These are phyloP conservation scores for Tapera naevia DNA, from an alignment of 2,797 vertebrate species.

Conservation along the genomic window DNA sequence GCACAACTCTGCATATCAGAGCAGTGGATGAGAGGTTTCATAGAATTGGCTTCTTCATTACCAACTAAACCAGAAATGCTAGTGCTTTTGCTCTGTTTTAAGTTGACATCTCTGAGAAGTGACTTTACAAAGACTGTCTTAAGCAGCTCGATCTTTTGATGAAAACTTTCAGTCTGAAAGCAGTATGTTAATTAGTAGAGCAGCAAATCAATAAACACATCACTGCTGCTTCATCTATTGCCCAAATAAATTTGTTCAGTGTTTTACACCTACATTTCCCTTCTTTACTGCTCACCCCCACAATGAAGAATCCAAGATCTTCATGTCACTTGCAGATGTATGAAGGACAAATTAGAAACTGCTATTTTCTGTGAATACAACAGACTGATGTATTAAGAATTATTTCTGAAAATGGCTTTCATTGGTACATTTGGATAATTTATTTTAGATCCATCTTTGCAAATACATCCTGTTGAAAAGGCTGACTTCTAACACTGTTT, in stretches of 20 bases:
- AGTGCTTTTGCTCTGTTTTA: background rate
- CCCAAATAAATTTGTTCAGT: conserved; percentile 16
- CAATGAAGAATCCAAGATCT: background rate
- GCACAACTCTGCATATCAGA: background rate
- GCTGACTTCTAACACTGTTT: conserved; percentile 10
- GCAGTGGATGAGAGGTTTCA: background rate
- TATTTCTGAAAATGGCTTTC: background rate
- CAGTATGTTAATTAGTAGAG: conserved; percentile 32
- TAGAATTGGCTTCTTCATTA: background rate
- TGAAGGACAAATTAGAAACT: conserved; percentile 6
- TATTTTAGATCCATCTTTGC: conserved; percentile 39
- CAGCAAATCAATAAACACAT: conserved; percentile 1
- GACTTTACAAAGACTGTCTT: background rate
- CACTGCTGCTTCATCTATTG: background rate
- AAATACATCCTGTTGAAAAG: conserved; percentile 29
- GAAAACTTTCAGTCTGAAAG: background rate
- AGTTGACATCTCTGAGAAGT: background rate
- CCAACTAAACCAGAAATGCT: background rate
- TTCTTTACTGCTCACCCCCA: background rate
- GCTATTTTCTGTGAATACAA: background rate
- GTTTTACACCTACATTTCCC: background rate
- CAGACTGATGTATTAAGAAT: background rate
- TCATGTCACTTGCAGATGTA: background rate
- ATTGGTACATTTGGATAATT: conserved; percentile 6
- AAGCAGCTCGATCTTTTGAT: conserved; percentile 21